A percentile compares a stretch with the other conserved stretches of the same genome.
Conservation (phyloP, 2,888 invertebrate species). For the Caenorhabditis sulstoni region DNA sequence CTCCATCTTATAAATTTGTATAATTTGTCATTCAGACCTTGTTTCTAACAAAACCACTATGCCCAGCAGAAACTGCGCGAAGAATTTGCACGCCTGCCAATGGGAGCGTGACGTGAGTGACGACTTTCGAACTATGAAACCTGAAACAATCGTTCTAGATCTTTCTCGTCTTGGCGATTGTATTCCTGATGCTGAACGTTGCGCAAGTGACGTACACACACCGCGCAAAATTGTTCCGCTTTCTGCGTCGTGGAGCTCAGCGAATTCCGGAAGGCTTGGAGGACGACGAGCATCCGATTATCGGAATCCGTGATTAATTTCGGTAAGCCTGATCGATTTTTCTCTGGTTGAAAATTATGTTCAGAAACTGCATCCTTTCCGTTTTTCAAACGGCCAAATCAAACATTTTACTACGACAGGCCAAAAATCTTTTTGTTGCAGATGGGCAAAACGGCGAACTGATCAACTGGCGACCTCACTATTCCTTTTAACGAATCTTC, state of each 20-base stretch:
- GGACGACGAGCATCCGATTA: slow-evolving; percentile 34
- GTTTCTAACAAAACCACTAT: neutral
- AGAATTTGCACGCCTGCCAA: slow-evolving; percentile 45
- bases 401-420: too few species aligned
- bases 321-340: too few species aligned
- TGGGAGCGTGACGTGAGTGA: slow-evolving; percentile 51
- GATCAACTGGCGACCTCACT: too few species aligned
- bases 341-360: too few species aligned
- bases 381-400: too few species aligned
- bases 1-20: neutral
- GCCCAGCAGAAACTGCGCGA: slow-evolving; percentile 34
- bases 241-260: slow-evolving; percentile 27
- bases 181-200: slow-evolving; percentile 28
- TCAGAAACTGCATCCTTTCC: too few species aligned
- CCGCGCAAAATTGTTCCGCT: slow-evolving; percentile 20
- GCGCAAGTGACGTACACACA: slow-evolving; percentile 22
- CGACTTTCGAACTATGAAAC: neutral
- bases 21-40: neutral
- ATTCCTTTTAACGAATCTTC: too few species aligned
- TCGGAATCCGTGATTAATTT: slow-evolving; percentile 24
- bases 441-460: too few species aligned
- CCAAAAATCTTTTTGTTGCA: too few species aligned
- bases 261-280: slow-evolving; percentile 15
- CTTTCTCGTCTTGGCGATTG: neutral
- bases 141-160: slow-evolving; percentile 27